These are phyloP conservation scores for Acrocyrtus sp. DNA, from an alignment of 2,888 invertebrate species.

Conservation along the genomic window DNA sequence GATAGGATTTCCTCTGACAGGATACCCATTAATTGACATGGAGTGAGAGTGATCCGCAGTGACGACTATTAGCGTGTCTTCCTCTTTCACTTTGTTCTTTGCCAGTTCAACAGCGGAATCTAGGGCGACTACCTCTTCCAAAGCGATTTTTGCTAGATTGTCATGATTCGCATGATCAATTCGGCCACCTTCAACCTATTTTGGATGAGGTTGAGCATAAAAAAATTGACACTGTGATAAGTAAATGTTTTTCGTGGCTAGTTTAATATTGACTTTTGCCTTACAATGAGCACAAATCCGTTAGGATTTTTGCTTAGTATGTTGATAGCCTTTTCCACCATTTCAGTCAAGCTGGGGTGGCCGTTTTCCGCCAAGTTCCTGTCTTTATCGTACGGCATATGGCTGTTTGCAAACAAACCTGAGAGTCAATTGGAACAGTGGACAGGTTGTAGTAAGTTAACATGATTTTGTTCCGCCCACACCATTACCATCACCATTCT, in stretches of 20 bases:
- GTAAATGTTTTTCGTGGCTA: too few relatives aligned
- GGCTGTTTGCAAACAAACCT: conserved; percentile 85
- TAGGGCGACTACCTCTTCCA: conserved; percentile 82
- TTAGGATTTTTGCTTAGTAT: conserved; percentile 74
- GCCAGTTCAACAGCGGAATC: conserved; percentile 81
- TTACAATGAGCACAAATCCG: conserved; percentile 80
- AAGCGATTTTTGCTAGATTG: conserved; percentile 79
- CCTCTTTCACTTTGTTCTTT: conserved; percentile 70
- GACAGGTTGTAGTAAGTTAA: too few relatives aligned
- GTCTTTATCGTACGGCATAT: conserved; percentile 79
- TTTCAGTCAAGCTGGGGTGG: conserved; percentile 81
- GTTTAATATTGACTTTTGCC: too few relatives aligned
- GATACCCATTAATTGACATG: conserved; percentile 81
- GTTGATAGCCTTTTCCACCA: conserved; percentile 82
- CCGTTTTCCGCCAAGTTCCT: conserved; percentile 74
- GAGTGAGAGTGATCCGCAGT: conserved; percentile 88
- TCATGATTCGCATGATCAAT: conserved; percentile 90
- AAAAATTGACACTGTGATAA: too few relatives aligned
- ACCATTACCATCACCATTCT: too few relatives aligned
- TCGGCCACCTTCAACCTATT: conserved; percentile 86
- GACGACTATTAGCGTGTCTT: conserved; percentile 80
- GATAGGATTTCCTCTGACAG: conserved; percentile 75
- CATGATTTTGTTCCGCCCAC: too few relatives aligned
- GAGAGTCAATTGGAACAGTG: too few relatives aligned
- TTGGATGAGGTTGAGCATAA: too few relatives aligned